Conservation (phyloP, 2,888 invertebrate species). For the Drosophila falleni region DNA sequence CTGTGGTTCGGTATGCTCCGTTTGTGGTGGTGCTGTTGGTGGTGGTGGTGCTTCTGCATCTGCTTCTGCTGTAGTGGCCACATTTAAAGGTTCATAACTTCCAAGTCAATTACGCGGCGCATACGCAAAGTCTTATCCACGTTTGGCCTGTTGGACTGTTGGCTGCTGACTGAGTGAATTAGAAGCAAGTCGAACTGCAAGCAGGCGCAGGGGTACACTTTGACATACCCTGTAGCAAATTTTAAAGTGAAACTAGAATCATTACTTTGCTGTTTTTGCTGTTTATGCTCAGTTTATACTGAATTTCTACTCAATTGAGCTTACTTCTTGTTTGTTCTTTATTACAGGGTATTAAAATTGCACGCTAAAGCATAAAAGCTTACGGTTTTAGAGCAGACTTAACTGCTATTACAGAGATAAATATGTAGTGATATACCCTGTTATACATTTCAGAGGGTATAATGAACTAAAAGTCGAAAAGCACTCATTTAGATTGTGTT, state of each 20-base stretch:
- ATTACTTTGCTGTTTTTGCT: background rate
- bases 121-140: slow-evolving; percentile 51
- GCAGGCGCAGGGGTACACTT: background rate
- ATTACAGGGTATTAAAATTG: background rate
- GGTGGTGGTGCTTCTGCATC: slow-evolving; percentile 22
- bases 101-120: slow-evolving; percentile 80
- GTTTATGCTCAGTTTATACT: background rate
- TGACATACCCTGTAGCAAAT: background rate
- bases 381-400: background rate
- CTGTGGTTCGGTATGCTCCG: slow-evolving; percentile 25
- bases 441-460: background rate
- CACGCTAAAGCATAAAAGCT: background rate
- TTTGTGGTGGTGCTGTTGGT: slow-evolving; percentile 26
- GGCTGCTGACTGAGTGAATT: slow-evolving; percentile 53
- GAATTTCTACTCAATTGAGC: background rate
- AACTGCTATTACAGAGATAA: background rate
- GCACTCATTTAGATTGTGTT: background rate
- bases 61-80: slow-evolving; percentile 55
- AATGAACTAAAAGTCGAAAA: background rate
- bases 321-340: background rate
- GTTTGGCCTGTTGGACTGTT: slow-evolving; percentile 40
- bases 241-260: background rate
- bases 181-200: slow-evolving; percentile 32
- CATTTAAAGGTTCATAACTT: slow-evolving; percentile 82
- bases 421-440: background rate